Base-by-base conservation (phyloP, 2,888 invertebrate genomes). In the Chymomyza caudatula region DNA sequence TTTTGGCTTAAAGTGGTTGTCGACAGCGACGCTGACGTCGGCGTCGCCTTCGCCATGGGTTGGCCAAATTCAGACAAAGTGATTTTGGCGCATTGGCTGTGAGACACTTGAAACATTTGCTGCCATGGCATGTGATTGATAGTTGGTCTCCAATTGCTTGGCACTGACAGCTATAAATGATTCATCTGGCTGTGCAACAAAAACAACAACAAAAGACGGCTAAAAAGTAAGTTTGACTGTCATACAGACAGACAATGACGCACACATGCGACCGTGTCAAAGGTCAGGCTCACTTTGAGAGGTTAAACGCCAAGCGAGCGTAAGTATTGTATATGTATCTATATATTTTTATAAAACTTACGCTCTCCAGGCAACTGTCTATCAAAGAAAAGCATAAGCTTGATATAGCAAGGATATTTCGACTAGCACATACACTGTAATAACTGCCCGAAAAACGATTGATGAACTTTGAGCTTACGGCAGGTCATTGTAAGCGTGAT, bases 131-230 rank as follows among this genome's bases (percentile, higher is more conserved):
- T 54, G 57, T 73, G 71, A 71, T 71, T 71, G 71, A 71, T 71
- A 74, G 58, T 64, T 68, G 71, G 77, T 77, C 79, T 85, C 71
- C 87, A 67, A 82, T 82, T 77, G 78, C 82, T 68, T 69, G 71
- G 66, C 71, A 76, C 63, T 85, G 79, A 73, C 76, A 76, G 76
- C 67, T 58, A 78, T 74, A 82, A 85, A 76, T 76, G 87, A 78
- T 71, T 81, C 86, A 78, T 69, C 77, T 61, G 56, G 60, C 49
- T 13, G 6, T 47, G 19, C 47, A n/a, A n/a, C 17, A 15, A 6
- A 13, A 13, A 47, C 47, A 47, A 17, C 17, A 47, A 37, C 5
- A 6, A 11, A 11, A 37, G 37, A 37, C 5, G 37, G 5, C 11
- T 6, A 6, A 37, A 47, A 47, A 47, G 6, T 47, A 47, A 47